Evolutionary conservation across 1,140 invertebrate genomes (phyloP).

Genomic region (Lutraria rhynchaena): DNA sequence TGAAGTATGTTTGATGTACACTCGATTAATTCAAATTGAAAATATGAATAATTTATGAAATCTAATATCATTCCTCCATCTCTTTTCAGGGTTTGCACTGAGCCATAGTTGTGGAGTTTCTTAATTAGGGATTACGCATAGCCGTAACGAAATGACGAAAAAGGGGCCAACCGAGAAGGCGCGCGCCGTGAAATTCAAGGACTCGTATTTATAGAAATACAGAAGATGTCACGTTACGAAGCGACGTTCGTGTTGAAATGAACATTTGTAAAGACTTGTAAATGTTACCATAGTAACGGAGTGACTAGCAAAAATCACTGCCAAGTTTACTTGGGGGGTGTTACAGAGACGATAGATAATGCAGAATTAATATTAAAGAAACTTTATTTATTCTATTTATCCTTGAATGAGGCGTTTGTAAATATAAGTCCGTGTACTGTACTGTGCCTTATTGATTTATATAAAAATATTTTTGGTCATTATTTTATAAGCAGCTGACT

Average conservation of each 20-base stretch:
- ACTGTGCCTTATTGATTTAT: no score
- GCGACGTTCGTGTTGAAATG: no score
- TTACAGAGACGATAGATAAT: no score
- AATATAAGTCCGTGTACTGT: no score
- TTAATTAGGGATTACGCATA: slow-evolving; percentile 33
- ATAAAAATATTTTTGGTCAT: no score
- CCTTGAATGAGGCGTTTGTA: no score
- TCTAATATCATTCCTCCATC: slow-evolving; percentile 21
- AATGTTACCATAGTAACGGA: neutral
- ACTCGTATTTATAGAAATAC: slow-evolving; percentile 2
- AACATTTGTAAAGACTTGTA: no score
- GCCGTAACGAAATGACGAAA: slow-evolving; percentile 19
- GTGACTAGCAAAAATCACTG: neutral
- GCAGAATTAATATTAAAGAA: no score
- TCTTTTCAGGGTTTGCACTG: slow-evolving; percentile 34
- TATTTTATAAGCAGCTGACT: no score
- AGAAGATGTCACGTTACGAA: no score
- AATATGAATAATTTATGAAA: slow-evolving; percentile 54
- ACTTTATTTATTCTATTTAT: no score
- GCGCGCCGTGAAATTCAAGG: slow-evolving; percentile 13
- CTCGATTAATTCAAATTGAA: neutral
- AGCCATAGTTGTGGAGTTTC: neutral
- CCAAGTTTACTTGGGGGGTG: no score
- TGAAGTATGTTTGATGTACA: slow-evolving; percentile 46
- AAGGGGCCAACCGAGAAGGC: neutral